phyloP scores from a whole-genome alignment of 2,797 vertebrate species.

The Taeniopygia guttata region DNA sequence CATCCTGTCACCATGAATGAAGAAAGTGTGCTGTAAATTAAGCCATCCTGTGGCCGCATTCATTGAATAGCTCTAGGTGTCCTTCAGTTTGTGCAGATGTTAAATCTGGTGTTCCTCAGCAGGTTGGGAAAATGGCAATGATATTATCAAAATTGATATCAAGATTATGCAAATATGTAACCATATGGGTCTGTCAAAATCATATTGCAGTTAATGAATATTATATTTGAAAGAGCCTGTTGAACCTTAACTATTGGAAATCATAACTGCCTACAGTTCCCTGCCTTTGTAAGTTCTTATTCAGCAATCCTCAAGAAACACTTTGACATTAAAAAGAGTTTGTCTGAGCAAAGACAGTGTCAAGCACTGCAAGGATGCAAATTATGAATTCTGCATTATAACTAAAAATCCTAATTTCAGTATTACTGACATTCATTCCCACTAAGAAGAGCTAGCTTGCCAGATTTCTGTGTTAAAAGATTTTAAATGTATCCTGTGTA shows the following conservation, averaged over 20 bases:
- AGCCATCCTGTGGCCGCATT: neutral
- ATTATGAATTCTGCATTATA: neutral
- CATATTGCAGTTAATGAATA: neutral
- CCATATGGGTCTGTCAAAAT: neutral
- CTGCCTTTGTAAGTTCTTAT: neutral
- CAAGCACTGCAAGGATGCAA: neutral
- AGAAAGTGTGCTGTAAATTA: neutral
- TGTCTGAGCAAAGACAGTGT: neutral
- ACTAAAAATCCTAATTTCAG: neutral
- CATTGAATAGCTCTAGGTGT: neutral
- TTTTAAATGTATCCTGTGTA: neutral
- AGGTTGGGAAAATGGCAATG: neutral
- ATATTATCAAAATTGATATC: neutral
- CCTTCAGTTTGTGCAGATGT: neutral
- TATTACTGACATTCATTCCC: neutral
- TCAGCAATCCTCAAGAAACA: neutral
- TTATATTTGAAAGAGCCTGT: neutral
- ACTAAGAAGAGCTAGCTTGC: neutral
- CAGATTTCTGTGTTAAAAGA: neutral
- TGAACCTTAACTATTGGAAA: neutral
- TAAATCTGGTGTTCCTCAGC: neutral
- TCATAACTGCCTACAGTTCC: neutral
- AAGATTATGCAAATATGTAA: neutral
- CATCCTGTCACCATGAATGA: neutral
- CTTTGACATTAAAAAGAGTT: neutral